Conservation (phyloP, 2,113 vertebrate species). For the Pampusana beccarii region DNA sequence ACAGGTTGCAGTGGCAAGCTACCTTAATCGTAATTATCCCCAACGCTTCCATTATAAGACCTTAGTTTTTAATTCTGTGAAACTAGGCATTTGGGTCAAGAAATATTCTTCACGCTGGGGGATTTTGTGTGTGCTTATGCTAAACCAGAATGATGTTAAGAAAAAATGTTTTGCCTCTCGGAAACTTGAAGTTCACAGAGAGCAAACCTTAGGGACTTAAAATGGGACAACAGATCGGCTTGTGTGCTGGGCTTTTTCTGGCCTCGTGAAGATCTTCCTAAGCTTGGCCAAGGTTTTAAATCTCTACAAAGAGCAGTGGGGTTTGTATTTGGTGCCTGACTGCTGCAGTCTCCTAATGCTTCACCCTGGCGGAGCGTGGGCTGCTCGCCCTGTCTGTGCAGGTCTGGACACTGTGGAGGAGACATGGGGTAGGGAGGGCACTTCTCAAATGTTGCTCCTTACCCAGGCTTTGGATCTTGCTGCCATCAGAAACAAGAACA, state of each 20-base stretch:
- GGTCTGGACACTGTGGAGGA: neutral
- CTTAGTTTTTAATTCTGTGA: neutral
- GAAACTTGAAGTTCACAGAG: neutral
- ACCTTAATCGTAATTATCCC: neutral
- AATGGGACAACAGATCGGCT: neutral
- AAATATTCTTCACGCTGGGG: neutral
- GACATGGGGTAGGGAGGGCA: accelerated
- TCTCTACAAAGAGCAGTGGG: neutral
- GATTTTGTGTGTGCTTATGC: neutral
- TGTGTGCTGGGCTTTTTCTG: neutral
- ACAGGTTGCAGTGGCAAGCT: neutral
- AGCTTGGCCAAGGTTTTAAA: neutral
- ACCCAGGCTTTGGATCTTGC: neutral
- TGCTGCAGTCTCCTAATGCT: neutral
- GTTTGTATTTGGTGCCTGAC: neutral
- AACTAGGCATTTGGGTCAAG: neutral
- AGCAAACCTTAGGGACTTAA: neutral
- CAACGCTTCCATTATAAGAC: neutral
- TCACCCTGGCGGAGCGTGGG: neutral
- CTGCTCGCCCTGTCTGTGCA: neutral
- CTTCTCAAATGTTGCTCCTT: neutral
- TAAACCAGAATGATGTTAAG: neutral
- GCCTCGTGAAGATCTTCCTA: neutral
- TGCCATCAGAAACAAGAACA: neutral
- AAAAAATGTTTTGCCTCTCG: neutral